Conservation (phyloP, 2,888 invertebrate species). For the Drosophila prostipennis region DNA sequence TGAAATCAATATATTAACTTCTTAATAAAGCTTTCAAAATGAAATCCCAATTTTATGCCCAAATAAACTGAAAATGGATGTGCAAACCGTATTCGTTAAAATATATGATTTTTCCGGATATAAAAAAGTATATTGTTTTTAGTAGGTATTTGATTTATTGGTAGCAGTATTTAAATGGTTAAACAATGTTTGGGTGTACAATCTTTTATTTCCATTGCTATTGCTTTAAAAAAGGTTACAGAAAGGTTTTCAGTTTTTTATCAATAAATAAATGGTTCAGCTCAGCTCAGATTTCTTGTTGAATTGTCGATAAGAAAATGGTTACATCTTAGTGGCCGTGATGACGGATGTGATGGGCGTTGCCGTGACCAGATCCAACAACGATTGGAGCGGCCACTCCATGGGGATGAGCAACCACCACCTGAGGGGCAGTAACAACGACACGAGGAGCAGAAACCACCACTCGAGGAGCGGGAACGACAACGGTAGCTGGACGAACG, state of each 20-base stretch:
- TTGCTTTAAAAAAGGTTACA: not conserved
- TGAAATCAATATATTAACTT: no score
- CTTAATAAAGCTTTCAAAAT: no score
- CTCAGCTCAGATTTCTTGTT: not conserved
- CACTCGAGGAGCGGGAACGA: conserved; percentile 10
- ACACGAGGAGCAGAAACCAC: conserved; percentile 7
- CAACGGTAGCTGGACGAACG: conserved; percentile 3
- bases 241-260: not conserved
- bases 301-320: not conserved
- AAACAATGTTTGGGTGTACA: not conserved
- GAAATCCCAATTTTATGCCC: no score
- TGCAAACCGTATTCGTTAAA: no score
- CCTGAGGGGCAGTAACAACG: conserved; percentile 8
- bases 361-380: conserved; percentile 9
- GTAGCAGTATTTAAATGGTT: not conserved
- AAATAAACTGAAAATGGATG: no score
- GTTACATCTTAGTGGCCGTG: conserved; percentile 12
- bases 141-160: not conserved
- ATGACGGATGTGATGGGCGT: conserved; percentile 5
- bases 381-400: conserved; percentile 9
- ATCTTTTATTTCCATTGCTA: not conserved
- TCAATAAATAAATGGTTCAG: no score
- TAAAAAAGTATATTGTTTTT: not conserved
- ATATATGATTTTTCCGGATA: no score
- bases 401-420: conserved; percentile 3